phyloP scores from a whole-genome alignment of 2,113 vertebrate species.

The Paracyprichromis sp. region DNA sequence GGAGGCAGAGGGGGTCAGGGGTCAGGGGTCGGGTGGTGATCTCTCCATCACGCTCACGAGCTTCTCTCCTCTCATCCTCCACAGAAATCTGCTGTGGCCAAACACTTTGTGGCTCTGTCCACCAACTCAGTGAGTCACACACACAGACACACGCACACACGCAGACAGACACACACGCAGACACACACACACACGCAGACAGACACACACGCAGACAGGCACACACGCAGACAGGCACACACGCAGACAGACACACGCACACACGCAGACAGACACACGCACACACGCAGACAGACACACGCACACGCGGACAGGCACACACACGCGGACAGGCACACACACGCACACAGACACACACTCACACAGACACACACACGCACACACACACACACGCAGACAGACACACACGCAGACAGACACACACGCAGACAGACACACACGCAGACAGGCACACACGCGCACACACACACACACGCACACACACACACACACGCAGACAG shows the following conservation, averaged over 20 bases:
- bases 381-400: accelerated
- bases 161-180: accelerated
- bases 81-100: conserved; percentile 86
- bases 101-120: conserved; percentile 96
- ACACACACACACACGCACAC: accelerated
- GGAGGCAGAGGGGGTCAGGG: not conserved
- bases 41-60: accelerated
- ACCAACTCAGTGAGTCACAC: conserved; percentile 86
- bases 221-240: accelerated
- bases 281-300: accelerated
- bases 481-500: accelerated
- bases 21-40: not conserved
- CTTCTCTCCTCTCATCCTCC: not conserved
- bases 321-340: accelerated
- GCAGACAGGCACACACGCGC: accelerated
- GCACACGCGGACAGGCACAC: no score
- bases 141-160: accelerated
- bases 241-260: accelerated
- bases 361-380: accelerated
- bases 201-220: accelerated
- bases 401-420: accelerated
- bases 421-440: accelerated
- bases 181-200: accelerated
- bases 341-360: accelerated
- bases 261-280: accelerated